Conservation (phyloP, 2,888 invertebrate genomes). For the Pocota personata region DNA sequence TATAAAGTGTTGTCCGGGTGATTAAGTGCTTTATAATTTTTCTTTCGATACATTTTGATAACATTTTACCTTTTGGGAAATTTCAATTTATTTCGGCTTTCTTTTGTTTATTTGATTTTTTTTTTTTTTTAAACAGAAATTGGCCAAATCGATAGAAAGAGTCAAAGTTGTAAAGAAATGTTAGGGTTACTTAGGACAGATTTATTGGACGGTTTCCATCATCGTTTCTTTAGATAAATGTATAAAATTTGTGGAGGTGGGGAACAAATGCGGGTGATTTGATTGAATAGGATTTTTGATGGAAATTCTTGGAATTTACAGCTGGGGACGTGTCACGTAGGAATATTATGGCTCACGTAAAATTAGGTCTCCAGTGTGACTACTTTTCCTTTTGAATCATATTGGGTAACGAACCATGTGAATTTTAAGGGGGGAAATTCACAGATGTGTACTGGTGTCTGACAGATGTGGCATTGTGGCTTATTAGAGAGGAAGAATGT, state of each 20-base stretch:
- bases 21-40: constrained; percentile 50
- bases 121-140: background rate
- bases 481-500: background rate
- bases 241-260: background rate
- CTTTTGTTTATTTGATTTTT: constrained; percentile 10
- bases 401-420: constrained; percentile 31
- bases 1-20: constrained; percentile 49
- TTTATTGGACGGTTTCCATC: constrained; percentile 58
- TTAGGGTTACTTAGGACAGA: background rate
- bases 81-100: background rate
- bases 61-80: background rate
- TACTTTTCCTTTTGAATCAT: background rate
- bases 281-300: constrained; percentile 25
- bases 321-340: background rate
- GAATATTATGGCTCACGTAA: constrained; percentile 8
- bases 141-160: background rate
- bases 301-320: background rate
- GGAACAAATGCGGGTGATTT: constrained; percentile 22
- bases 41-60: background rate
- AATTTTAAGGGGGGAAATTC: background rate
- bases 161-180: background rate
- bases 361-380: constrained; percentile 7
- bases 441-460: constrained; percentile 21
- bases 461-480: constrained; percentile 18
- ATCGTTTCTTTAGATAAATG: constrained; percentile 15